Base-by-base conservation (phyloP, 2,113 vertebrate species). In the Dipodomys stephensi region DNA sequence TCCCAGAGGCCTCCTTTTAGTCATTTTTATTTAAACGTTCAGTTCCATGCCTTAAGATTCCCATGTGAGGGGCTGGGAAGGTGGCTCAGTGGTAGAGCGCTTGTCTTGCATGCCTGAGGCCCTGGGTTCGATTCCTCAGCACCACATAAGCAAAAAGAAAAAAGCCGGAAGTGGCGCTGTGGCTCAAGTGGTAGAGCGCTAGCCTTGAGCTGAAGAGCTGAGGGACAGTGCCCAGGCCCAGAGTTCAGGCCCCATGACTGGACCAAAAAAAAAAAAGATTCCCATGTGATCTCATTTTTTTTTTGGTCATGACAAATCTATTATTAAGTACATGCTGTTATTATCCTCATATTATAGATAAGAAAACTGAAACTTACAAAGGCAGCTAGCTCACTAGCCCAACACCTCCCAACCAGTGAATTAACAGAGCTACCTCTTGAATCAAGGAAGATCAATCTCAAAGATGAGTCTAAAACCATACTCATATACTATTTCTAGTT, bases 11-110 rank as follows among this genome's bases (percentile, higher is more conserved):
- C 30, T n/a, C 44, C 53, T 32, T 60, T 27, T 60, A 53, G 57
- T 93, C n/a, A 57, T 27, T 73, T 81, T 92, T 13, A 35, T 22
- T 80, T 67, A 16, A 57, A 57, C 15, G 53, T 60, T 68, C 97
- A 99, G 99, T 99, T 44, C 98, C 98, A 76, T 99, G 99, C 96
- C 98, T 99, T 97, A 99, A 99, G 97, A 97, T 98, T 35, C 90
- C 98, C 28, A 64, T 19, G 1, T n/a, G 44, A n/a, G n/a, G n/a
- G n/a, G n/a, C n/a, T n/a, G n/a, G n/a, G n/a, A n/a, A n/a, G n/a
- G n/a, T n/a, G n/a, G n/a, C n/a, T n/a, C n/a, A n/a, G n/a, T n/a
- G n/a, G n/a, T n/a, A n/a, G n/a, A n/a, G n/a, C n/a, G n/a, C n/a
- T n/a, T n/a, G n/a, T n/a, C n/a, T n/a, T n/a, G n/a, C n/a, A n/a